Base-by-base conservation (phyloP, 1,140 invertebrate genomes). In the Lucilia cuprina region DNA sequence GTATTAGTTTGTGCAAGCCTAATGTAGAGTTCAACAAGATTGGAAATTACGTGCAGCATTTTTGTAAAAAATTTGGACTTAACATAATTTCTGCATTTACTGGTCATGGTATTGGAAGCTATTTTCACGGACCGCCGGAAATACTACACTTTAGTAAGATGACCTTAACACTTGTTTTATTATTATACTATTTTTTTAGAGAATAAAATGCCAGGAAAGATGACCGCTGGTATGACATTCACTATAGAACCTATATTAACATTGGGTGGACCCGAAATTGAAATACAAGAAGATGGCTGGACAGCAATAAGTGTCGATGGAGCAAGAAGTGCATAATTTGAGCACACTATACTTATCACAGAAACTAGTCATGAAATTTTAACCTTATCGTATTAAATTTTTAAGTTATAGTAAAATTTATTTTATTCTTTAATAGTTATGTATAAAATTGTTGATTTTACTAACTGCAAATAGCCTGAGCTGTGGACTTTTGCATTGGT, bases 121-220 rank as follows among this genome's bases (percentile, higher is more conserved):
- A 97, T 90, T 98, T 99, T 90, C 98, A 99, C 92, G 97, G 96
- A 7, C 94, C 95, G 3, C 98, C 98, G 25, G 95, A 98, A 87
- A 97, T 99, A 86, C 95, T 93, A 88, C 97, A 98, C 89, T 93
- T 93, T 86, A 90, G 95, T 95, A 92, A 88, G 89, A 88, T 85
- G 25, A 74, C 13, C 14, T 17, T 35, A 49, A 50, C 5, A 35
- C 7, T n/a, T n/a, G n/a, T n/a, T n/a, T n/a, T 60, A n/a, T n/a
- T 12, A 19, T 55, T 25, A 17, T 55, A 60, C 12, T 17, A 17
- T 19, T 55, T 19, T 34, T 19, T 14, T 85, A 96, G 96, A 92
- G 86, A 96, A 97, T 91, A 86, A 93, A 74, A 93, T 93, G 87
- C 92, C 93, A 12, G 96, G 95, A n/a, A 87, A 92, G 47, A 98